Percentiles rank a stretch among this genome's conserved stretches.
Conservation (phyloP, 2,888 invertebrate species). For the Andrena fulva region DNA sequence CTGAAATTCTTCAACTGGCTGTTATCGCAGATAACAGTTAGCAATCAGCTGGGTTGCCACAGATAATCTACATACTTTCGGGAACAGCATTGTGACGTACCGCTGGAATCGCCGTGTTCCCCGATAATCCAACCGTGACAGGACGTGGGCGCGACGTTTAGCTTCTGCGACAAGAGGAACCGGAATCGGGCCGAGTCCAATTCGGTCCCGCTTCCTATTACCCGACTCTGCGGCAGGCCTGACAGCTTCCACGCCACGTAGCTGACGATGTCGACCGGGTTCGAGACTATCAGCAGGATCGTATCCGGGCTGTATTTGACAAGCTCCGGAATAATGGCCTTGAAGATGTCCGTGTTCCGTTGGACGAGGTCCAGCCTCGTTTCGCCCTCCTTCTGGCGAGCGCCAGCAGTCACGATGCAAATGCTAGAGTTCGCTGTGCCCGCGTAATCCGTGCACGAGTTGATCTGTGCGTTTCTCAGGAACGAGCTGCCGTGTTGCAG, state of each 20-base stretch:
- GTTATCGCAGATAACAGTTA: conserved; percentile 30
- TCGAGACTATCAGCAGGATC: conserved; percentile 94
- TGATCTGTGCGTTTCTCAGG: conserved; percentile 91
- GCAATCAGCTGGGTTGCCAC: background rate
- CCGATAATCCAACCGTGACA: conserved; percentile 98
- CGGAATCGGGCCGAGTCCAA: conserved; percentile 96
- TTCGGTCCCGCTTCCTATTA: conserved; percentile 97
- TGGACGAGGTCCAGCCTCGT: conserved; percentile 94
- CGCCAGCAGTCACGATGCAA: conserved; percentile 96
- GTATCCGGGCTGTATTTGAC: conserved; percentile 94
- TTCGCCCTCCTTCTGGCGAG: conserved; percentile 95
- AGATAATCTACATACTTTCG: too few relatives aligned
- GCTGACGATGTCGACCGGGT: conserved; percentile 96
- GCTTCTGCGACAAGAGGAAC: conserved; percentile 93
- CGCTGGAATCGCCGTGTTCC: conserved; percentile 96
- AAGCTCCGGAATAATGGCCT: conserved; percentile 93
- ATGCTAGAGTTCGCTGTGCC: conserved; percentile 92
- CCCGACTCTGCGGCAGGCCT: conserved; percentile 93
- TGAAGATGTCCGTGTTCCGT: conserved; percentile 95
- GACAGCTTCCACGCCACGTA: conserved; percentile 98
- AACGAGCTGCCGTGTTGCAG: conserved; percentile 95
- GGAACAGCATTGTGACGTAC: conserved; percentile 82
- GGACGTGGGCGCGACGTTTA: conserved; percentile 93
- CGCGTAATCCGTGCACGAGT: conserved; percentile 92
- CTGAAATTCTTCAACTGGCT: background rate